Base-by-base conservation (phyloP, 2,797 vertebrate species). In the Anniella stebbinsi region DNA sequence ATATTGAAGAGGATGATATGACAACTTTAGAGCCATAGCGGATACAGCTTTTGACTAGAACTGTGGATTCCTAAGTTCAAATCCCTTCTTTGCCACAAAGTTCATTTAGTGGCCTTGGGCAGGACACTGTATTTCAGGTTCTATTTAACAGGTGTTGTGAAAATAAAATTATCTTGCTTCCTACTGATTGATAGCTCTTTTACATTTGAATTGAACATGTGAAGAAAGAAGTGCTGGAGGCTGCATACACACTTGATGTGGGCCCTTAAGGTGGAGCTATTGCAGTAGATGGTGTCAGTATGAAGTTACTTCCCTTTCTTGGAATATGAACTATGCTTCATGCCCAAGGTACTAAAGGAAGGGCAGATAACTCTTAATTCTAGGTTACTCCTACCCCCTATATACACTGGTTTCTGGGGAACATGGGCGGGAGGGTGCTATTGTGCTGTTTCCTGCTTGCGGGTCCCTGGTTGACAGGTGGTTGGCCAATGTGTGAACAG, bases 111-210 rank as follows among this genome's bases (percentile, higher is more conserved):
- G 6, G 1, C 17, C 21, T 30, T 60, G n/a, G n/a, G 94, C 88
- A 93, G 90, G 83, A 88, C 88, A 80, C 92, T 93, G 86, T 75
- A 33, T 66, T 87, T 82, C 15, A 45, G 48, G 11, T 66, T 60
- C 25, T 57, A 4, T 30, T 12, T 51, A 69, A 45, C 28, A 23
- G 12, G 41, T 72, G 51, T 41, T 73, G 33, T 57, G 30, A 80
- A 45, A 51, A 38, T 57, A 69, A 72, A 30, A 60, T 54, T 60
- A 51, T 91, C 45, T 84, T 90, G 83, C 94, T 72, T 45, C 87
- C 92, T 92, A 89, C 88, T 95, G 54, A 92, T 95, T 94, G 85
- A 89, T 93, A 93, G 92, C 84, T 84, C 8, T 33, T 70, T 80
- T 80, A 70, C 2, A 48, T 66, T 51, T 69, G 33, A 63, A 66